A percentile compares a stretch with the other conserved stretches of the same genome.
These are phyloP conservation scores for Melierax canorus DNA, from an alignment of 2,113 vertebrate genomes.

Conservation along the genomic window DNA sequence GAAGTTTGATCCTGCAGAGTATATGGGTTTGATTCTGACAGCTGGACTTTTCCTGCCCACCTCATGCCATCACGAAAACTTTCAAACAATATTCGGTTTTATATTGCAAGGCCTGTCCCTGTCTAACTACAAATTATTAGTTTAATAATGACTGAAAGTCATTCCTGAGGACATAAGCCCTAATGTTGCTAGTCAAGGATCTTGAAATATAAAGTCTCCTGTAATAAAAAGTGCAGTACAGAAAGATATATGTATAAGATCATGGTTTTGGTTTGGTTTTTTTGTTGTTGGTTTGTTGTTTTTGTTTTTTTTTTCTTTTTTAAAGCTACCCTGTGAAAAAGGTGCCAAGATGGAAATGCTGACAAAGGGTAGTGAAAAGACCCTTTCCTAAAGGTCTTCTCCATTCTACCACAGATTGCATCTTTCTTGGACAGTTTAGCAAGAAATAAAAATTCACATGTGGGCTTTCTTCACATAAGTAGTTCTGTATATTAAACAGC, in stretches of 20 bases:
- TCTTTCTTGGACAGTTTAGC: not conserved
- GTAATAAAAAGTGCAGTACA: not conserved
- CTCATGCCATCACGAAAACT: not conserved
- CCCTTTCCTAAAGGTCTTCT: not conserved
- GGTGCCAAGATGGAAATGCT: not conserved
- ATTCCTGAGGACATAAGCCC: not conserved
- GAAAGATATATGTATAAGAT: not conserved
- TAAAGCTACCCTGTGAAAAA: not conserved
- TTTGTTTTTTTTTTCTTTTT: not conserved
- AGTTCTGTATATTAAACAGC: not conserved
- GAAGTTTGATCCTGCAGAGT: not conserved
- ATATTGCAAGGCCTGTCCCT: not conserved
- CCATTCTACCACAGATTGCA: not conserved
- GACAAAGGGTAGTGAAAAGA: not conserved
- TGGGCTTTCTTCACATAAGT: not conserved
- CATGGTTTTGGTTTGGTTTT: too few species aligned
- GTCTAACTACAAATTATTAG: not conserved
- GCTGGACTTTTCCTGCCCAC: not conserved
- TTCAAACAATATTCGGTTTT: not conserved
- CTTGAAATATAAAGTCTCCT: not conserved
- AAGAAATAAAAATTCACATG: not conserved
- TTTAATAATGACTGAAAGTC: not conserved
- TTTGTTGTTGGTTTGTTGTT: too few species aligned
- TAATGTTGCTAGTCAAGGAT: not conserved
- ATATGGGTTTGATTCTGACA: not conserved